Base-by-base conservation (phyloP, 2,797 vertebrate species). In the Girardinus metallicus region DNA sequence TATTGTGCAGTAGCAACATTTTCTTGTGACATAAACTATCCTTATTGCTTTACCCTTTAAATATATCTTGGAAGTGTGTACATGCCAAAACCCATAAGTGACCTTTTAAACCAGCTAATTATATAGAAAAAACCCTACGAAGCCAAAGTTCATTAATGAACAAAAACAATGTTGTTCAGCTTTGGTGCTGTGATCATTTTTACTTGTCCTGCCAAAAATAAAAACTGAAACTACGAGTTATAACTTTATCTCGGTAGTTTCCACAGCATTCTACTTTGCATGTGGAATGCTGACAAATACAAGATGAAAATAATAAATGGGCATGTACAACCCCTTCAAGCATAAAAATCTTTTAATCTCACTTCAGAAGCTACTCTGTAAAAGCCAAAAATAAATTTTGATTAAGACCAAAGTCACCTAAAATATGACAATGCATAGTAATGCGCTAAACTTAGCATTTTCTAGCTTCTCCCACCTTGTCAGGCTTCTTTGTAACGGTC, bases 401-500 rank as follows among this genome's bases (percentile, higher is more conserved):
- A 70, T 43, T 12, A 39, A 23, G 11, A 11, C 5, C 3, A 41
- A 39, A 43, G 18, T 39, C 18, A 10, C 34, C 34, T 34, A 3
- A 39, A 44, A 70, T 43, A 5, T 44, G 41, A 15, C 66, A 36
- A 43, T 43, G 1, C 13, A 44, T 41, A 72, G 43, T 9, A 46
- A 72, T 72, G 13, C 8, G 2, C 26, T 44, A 71, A 15, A 44
- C 49, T 46, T 51, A 39, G 5, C 77, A 74, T 75, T 70, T 71
- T 80, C 83, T 9, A 18, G n/a, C 31, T 73, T 66, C 41, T 82
- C 95, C 97, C 94, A 97, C 96, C 96, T 97, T 96, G 83, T 95
- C 94, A 34, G 55, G 88, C 55, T 92, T 95, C 94, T 95, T 96
- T 73, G 76, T 91, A 73, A 88, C 60, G 18, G 87, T 77, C 12